Evolutionary conservation across 2,113 vertebrate genomes (phyloP).

Genomic region (Elephas maximus): DNA sequence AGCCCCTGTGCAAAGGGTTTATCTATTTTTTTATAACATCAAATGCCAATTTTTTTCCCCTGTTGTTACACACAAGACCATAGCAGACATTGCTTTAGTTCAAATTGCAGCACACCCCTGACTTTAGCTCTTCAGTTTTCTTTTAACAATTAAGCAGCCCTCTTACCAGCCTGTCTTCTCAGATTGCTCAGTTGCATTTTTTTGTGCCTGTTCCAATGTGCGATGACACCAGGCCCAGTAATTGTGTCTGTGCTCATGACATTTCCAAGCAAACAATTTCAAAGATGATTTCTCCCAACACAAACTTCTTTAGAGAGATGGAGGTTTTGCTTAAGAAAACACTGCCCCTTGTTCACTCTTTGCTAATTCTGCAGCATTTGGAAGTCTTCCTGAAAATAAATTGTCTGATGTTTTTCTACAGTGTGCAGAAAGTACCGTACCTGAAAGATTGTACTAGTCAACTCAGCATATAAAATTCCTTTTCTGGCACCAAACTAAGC

Average conservation of each 20-base stretch:
- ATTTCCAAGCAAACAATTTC: conserved; percentile 73
- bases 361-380: conserved; percentile 80
- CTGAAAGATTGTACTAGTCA: conserved; percentile 79
- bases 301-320: conserved; percentile 75
- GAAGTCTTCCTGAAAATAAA: conserved; percentile 84
- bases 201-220: background rate
- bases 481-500: conserved; percentile 79
- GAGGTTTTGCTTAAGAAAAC: conserved; percentile 80
- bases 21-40: background rate
- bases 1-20: background rate
- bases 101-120: background rate
- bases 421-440: conserved; percentile 73
- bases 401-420: conserved; percentile 77
- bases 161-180: background rate
- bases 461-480: conserved; percentile 82
- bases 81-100: background rate
- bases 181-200: background rate
- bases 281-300: conserved; percentile 74
- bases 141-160: background rate
- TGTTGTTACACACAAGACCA: background rate
- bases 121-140: background rate
- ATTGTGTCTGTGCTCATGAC: conserved; percentile 67
- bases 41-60: background rate
- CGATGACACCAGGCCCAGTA: background rate
- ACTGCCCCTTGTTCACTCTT: conserved; percentile 78